Evolutionary conservation across 2,113 vertebrate genomes (phyloP).

Genomic region (Catharus fuscescens): DNA sequence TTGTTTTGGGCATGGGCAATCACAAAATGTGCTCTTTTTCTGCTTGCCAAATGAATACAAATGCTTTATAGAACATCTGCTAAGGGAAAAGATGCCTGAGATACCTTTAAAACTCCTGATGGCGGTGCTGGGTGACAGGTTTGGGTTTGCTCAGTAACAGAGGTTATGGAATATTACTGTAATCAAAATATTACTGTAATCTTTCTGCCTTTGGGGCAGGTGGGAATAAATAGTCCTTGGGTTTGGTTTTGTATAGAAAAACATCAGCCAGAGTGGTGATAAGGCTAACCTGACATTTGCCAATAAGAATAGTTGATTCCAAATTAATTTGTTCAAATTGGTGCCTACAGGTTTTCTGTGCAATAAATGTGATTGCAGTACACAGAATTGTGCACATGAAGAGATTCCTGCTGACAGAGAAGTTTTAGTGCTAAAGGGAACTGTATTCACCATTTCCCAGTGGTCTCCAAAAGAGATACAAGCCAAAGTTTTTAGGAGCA

Average conservation of each 20-base stretch:
- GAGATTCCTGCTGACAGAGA: neutral
- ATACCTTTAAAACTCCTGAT: conserved; percentile 8
- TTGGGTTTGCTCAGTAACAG: neutral
- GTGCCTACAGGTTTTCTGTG: neutral
- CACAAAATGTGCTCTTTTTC: neutral
- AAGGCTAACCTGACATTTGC: neutral
- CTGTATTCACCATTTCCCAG: neutral
- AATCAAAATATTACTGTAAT: neutral
- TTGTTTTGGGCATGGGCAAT: neutral
- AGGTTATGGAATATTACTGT: neutral
- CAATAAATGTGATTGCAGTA: neutral
- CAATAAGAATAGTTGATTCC: neutral
- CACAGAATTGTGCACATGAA: neutral
- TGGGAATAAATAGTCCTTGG: neutral
- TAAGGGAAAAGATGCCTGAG: neutral
- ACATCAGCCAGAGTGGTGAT: neutral
- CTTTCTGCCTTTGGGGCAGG: neutral
- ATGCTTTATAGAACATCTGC: neutral
- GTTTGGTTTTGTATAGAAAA: neutral
- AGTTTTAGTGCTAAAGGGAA: neutral
- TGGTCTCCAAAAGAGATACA: neutral
- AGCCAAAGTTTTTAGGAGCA: neutral
- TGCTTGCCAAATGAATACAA: neutral
- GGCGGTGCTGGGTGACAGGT: neutral
- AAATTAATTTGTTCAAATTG: neutral